Conservation (phyloP, 1,140 invertebrate species). For the Diachasmimorpha longicaudata region DNA sequence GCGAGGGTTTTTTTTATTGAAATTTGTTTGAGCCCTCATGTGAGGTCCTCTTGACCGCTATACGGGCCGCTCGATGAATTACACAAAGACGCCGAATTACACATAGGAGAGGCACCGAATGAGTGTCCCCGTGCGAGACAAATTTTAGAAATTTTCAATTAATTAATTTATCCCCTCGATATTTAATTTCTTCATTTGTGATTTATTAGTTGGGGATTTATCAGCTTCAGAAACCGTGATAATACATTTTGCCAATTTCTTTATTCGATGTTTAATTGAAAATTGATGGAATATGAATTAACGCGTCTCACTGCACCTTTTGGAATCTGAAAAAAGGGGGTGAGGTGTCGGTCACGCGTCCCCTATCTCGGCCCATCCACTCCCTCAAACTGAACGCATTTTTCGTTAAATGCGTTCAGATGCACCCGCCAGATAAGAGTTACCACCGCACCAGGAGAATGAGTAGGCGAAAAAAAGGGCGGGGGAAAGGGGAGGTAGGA, state of each 20-base stretch:
- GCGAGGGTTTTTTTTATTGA: slow-evolving; percentile 44
- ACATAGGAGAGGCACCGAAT: too few species aligned
- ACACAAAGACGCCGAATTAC: background rate
- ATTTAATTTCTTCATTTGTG: too few species aligned
- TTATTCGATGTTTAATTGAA: background rate
- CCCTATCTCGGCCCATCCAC: slow-evolving; percentile 32
- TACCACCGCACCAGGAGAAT: background rate
- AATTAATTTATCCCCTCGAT: too few species aligned
- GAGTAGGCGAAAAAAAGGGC: background rate
- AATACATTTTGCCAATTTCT: too few species aligned
- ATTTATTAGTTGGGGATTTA: too few species aligned
- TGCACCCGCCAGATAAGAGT: slow-evolving; percentile 34
- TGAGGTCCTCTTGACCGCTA: background rate
- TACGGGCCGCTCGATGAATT: background rate
- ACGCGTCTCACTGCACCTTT: background rate
- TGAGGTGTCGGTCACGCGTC: slow-evolving; percentile 29
- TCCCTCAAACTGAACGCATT: slow-evolving; percentile 32
- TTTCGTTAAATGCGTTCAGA: slow-evolving; percentile 36
- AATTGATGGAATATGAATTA: slow-evolving; percentile 5
- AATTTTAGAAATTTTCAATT: too few species aligned
- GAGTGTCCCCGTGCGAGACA: too few species aligned
- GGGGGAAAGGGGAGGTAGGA: background rate
- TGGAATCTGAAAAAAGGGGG: slow-evolving; percentile 13
- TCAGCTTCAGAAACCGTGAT: too few species aligned
- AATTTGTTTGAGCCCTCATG: slow-evolving; percentile 54